phyloP scores from a whole-genome alignment of 2,797 vertebrate species.

The Halcyon badia region DNA sequence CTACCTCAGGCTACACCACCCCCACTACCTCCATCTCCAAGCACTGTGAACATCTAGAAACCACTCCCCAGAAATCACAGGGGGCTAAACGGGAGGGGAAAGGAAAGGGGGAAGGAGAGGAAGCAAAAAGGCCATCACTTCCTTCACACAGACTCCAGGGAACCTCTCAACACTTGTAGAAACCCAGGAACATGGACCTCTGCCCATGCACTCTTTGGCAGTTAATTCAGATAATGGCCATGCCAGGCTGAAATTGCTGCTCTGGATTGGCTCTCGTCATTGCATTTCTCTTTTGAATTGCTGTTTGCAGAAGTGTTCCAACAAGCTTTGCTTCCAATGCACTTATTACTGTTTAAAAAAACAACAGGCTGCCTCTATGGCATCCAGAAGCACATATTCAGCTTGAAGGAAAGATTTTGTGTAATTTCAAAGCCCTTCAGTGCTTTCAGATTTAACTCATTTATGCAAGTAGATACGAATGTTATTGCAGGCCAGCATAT shows the following conservation, averaged over 20 bases:
- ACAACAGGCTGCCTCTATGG: not conserved
- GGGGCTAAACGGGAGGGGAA: not conserved
- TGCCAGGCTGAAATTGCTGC: not conserved
- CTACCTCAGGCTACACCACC: not conserved
- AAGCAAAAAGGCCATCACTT: not conserved
- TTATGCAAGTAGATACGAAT: not conserved
- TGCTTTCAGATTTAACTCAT: not conserved
- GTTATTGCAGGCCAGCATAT: not conserved
- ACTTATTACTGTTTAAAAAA: not conserved
- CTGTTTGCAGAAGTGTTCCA: not conserved
- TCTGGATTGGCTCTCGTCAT: not conserved
- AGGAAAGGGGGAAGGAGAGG: not conserved
- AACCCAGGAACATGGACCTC: not conserved
- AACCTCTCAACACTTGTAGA: not conserved
- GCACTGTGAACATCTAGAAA: not conserved
- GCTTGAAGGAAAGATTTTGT: not conserved
- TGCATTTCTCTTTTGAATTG: not conserved
- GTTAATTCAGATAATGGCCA: not conserved
- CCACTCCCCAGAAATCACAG: not conserved
- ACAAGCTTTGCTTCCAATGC: not conserved
- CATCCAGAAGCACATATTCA: not conserved
- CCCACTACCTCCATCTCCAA: not conserved
- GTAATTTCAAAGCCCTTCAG: not conserved
- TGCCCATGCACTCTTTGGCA: not conserved
- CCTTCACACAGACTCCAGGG: not conserved